Evolutionary conservation across 2,888 invertebrate species (phyloP), one percentile per base, ranked within the genome.

Genomic region (Silvanus unidentatus): DNA sequence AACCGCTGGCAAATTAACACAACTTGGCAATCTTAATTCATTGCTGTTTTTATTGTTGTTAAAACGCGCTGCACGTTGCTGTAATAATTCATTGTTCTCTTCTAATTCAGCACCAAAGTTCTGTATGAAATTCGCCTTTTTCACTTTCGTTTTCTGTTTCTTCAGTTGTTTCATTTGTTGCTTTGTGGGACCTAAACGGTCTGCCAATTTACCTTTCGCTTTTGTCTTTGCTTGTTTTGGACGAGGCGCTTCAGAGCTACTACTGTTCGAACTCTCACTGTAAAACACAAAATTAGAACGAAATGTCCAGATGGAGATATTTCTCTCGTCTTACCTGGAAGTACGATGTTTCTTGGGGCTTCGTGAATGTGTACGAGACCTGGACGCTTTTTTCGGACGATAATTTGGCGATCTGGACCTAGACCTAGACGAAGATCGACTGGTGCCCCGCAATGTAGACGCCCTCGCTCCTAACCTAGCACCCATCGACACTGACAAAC

Each of bases 31-130:
- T 41, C 15, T 22, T 30, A 35, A 34, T 13, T 11, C 32, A 38
- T 10, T 39, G 16, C 43, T 34, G 43, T 49, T 43, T 46, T 50
- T 50, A 70, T 61, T 43, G 53, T 75, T 77, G 59, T 77, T 81
- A 76, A 96, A 96, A 60, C 96, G 78, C 47, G 91, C 94, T 40
- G 95, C 95, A 58, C 96, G 80, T 67, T 92, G 91, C 67, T 88
- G 86, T 57, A 93, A 76, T 60, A 86, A 80, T 64, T 87, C 88
- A 54, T 82, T 80, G 72, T 86, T 86, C 58, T 83, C 86, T 64
- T 84, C 84, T 56, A 82, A 76, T 37, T 75, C 73, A 12, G 68
- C 66, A 54, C 78, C 78, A 70, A 86, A 84, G 49, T 80, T 77
- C 46, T 82, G 79, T 70, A 82, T 83, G 66, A 83, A 82, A 58